Percentiles rank a stretch among this genome's conserved stretches.
Evolutionary conservation across 2,888 invertebrate genomes (phyloP).

Genomic region (Spisula solida): DNA sequence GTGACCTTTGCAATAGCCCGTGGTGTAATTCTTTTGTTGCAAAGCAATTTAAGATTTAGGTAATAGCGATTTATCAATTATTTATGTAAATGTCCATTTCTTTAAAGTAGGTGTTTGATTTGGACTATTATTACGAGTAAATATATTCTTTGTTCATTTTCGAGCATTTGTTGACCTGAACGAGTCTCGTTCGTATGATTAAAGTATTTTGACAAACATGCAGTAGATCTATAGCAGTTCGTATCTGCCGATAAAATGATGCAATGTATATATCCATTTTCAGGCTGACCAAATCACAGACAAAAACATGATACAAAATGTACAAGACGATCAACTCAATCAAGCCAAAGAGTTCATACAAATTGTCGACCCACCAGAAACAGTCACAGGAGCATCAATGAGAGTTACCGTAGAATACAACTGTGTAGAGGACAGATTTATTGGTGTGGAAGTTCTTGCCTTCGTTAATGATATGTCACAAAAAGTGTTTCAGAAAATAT

Average conservation of each 20-base stretch:
- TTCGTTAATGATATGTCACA: constrained; percentile 41
- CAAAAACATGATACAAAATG: neutral
- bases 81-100: no score
- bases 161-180: no score
- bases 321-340: neutral
- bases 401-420: constrained; percentile 70
- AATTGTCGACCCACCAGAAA: constrained; percentile 70
- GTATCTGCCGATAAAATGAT: neutral
- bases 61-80: no score
- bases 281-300: neutral
- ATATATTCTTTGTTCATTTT: no score
- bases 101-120: no score
- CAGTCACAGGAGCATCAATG: constrained; percentile 48
- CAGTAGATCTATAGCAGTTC: no score
- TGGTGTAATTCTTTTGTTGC: no score
- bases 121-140: no score
- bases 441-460: constrained; percentile 73
- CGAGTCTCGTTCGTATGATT: no score
- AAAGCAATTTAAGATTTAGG: no score
- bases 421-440: constrained; percentile 69
- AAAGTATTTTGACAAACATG: no score
- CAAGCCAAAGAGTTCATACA: constrained; percentile 69
- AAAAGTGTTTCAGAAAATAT: constrained; percentile 72
- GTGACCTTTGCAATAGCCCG: no score
- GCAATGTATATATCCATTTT: neutral